Conservation (phyloP, 1,140 invertebrate genomes). For the Temnothorax nylanderi region DNA sequence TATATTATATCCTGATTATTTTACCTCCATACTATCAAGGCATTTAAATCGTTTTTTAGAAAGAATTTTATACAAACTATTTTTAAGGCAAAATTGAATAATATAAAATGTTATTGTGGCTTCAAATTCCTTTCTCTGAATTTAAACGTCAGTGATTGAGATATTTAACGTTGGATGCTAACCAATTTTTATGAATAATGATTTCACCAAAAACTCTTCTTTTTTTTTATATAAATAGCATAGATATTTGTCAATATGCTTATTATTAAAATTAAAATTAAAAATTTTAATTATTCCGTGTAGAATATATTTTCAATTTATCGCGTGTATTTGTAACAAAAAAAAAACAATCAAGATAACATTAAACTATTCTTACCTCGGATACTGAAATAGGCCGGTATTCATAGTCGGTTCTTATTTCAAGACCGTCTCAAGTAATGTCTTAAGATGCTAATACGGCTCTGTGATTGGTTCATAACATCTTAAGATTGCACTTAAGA, state of each 20-base stretch:
- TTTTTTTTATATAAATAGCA: neutral
- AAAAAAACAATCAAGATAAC: neutral
- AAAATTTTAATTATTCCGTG: neutral
- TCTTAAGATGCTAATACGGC: no score
- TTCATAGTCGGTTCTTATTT: no score
- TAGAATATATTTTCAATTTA: neutral
- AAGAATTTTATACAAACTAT: neutral
- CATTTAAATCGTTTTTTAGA: neutral
- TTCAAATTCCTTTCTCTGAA: neutral
- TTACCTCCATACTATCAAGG: neutral
- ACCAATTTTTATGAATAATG: neutral
- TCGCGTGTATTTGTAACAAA: conserved; percentile 7
- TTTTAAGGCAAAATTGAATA: neutral
- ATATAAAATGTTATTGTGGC: neutral
- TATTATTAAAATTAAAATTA: neutral
- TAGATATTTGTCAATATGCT: neutral
- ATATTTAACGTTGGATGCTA: neutral
- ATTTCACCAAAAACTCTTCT: neutral
- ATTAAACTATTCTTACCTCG: neutral
- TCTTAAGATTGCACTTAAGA: no score
- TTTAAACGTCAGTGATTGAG: neutral
- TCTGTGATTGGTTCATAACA: no score
- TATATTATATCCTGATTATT: neutral
- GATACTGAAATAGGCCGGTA: no score
- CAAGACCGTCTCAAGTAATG: no score